Percentiles rank a stretch among this genome's conserved stretches.
Conservation (phyloP, 1,140 invertebrate genomes). For the Maconellicoccus hirsutus region DNA sequence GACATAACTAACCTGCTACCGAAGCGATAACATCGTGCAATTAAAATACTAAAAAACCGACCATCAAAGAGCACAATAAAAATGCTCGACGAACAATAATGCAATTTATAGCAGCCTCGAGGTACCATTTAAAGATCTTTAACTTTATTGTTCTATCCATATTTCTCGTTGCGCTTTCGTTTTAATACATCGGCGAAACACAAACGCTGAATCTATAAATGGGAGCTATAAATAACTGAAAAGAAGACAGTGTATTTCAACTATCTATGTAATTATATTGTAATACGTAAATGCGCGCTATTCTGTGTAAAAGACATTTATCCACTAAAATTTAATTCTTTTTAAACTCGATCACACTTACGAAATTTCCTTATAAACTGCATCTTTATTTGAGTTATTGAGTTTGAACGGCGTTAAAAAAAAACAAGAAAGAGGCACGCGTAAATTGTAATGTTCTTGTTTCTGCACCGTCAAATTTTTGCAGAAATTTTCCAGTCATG, state of each 20-base stretch:
- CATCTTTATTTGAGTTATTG: too few species aligned
- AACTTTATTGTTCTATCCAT: constrained; percentile 22
- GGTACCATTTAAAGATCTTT: constrained; percentile 21
- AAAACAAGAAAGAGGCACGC: too few species aligned
- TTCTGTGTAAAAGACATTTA: not conserved
- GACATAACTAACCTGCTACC: constrained; percentile 19
- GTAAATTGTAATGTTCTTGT: too few species aligned
- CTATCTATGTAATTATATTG: constrained; percentile 18
- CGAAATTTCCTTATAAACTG: too few species aligned
- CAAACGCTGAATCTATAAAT: constrained; percentile 21
- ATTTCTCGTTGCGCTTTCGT: constrained; percentile 17
- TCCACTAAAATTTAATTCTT: too few species aligned
- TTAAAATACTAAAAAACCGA: constrained; percentile 22
- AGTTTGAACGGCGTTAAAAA: too few species aligned
- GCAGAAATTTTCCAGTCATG: too few species aligned
- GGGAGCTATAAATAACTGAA: constrained; percentile 11
- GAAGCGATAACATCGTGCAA: constrained; percentile 18
- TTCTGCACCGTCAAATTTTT: too few species aligned
- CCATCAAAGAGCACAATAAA: constrained; percentile 19
- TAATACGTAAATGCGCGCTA: not conserved
- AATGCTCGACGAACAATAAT: constrained; percentile 14
- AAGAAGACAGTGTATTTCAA: constrained; percentile 19
- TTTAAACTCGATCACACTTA: too few species aligned
- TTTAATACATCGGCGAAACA: constrained; percentile 15
- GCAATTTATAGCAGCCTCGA: constrained; percentile 18